Base-by-base conservation (phyloP, 2,797 vertebrate genomes). In the Taeniopygia guttata region DNA sequence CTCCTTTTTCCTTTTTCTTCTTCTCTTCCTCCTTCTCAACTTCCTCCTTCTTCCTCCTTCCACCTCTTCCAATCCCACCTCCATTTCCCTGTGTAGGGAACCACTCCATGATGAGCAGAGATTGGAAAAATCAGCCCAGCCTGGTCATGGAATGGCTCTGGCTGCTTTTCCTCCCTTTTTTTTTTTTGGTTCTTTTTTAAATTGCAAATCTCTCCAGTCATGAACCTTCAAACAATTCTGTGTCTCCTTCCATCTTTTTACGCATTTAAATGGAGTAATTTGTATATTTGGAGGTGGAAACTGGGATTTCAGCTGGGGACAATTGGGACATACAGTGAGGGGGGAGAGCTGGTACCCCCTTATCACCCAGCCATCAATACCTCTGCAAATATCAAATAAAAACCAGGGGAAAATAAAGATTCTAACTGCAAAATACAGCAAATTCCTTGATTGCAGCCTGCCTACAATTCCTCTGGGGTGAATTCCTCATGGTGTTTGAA, bases 301-400 rank as follows among this genome's bases (percentile, higher is more conserved):
- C 10, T 21, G 45, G 27, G 42, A 43, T 52, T 63, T 43, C 38
- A 48, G 30, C 34, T 38, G 88, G 56, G 56, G 20, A 43, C 3
- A 3, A 12, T 2, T 73, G 29, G 26, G 11, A 13, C 4, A 1
- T 0, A 0, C 3, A 22, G 13, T 1, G 3, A 26, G 6, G 27
- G 26, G 55, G 9, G 10, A 40, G 51, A 82, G 54, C 54, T 46
- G 49, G 16, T 5, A 25, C 7, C 30, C 18, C 40, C 2, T 23
- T 4, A 0, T 34, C 43, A 10, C 26, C 64, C 87, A 67, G 16
- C 30, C 34, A 23, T 1, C 20, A 16, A 18, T 2, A 6, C 21
- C 27, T 32, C 60, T 52, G 30, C 36, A 60, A 36, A 69, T 10
- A 73, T 2, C 59, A 69, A 67, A 51, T 27, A 51, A 75, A 84